Percentiles rank a stretch among this genome's conserved stretches.
Conservation (phyloP, 2,797 vertebrate genomes). For the Malacoraja senta region DNA sequence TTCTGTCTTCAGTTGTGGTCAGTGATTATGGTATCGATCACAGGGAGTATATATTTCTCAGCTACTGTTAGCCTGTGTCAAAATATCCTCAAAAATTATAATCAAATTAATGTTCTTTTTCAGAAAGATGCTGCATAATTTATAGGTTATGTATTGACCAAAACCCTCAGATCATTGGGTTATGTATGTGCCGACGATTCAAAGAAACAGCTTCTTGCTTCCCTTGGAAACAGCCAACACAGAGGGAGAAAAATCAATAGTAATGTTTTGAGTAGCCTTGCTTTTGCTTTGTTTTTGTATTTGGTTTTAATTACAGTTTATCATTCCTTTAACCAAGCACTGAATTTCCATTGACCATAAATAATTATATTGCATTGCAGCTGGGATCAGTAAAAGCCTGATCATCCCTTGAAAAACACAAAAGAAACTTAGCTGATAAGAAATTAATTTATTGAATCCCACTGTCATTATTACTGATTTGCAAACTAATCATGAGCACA, state of each 20-base stretch:
- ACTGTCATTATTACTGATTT: background rate
- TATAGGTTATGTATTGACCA: slow-evolving; percentile 5
- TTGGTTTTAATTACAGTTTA: background rate
- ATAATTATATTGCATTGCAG: background rate
- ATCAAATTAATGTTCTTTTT: slow-evolving; percentile 34
- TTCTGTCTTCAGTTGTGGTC: background rate
- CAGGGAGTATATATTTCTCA: slow-evolving; percentile 20
- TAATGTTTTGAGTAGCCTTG: slow-evolving; percentile 5
- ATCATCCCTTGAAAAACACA: background rate
- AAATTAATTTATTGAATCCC: slow-evolving; percentile 10
- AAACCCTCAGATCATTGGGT: background rate
- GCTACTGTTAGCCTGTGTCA: background rate
- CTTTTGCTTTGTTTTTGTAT: background rate
- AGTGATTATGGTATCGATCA: background rate
- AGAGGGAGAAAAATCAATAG: slow-evolving; percentile 28
- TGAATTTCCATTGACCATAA: background rate
- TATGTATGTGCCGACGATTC: background rate
- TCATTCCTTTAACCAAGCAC: background rate
- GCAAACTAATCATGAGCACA: background rate
- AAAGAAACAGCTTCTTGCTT: background rate
- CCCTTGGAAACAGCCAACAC: background rate
- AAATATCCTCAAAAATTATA: slow-evolving; percentile 8
- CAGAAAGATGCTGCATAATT: slow-evolving; percentile 34
- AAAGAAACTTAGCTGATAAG: slow-evolving; percentile 18
- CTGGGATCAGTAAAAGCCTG: background rate